Evolutionary conservation across 2,113 vertebrate genomes (phyloP).

Genomic region (Hemiprocne comata): DNA sequence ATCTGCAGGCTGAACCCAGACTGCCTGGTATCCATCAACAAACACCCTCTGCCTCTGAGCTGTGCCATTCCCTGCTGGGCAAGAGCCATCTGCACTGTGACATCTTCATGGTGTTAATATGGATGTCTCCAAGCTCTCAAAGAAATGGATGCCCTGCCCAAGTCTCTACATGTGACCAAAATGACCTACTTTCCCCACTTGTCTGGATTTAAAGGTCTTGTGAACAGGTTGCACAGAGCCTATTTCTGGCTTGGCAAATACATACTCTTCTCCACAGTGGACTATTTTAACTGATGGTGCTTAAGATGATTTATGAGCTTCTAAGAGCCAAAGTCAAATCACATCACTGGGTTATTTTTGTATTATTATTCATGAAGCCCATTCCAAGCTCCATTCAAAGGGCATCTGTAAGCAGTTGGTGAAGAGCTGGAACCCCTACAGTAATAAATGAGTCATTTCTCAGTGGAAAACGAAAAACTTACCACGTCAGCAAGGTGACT

Average conservation of each 20-base stretch:
- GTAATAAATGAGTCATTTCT: conserved; percentile 73
- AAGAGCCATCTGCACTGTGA: not conserved
- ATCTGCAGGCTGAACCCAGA: not conserved
- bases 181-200: conserved; percentile 5
- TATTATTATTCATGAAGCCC: conserved; percentile 70
- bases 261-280: not conserved
- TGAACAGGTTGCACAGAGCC: not conserved
- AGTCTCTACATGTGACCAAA: conserved; percentile 24
- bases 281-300: conserved; percentile 46
- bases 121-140: not conserved
- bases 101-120: not conserved
- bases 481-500: conserved; percentile 42
- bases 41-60: not conserved
- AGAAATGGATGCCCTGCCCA: not conserved
- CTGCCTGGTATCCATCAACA: not conserved
- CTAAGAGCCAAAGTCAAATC: conserved; percentile 50
- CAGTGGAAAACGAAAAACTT: conserved; percentile 54
- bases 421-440: conserved; percentile 59
- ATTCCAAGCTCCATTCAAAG: conserved; percentile 50
- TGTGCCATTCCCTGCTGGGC: not conserved
- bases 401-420: conserved; percentile 42
- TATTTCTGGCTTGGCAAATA: conserved; percentile 56
- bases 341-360: conserved; percentile 48
- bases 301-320: conserved; percentile 61
- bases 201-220: not conserved